Evolutionary conservation across 2,888 invertebrate species (phyloP).

Genomic region (Athalia cordata): DNA sequence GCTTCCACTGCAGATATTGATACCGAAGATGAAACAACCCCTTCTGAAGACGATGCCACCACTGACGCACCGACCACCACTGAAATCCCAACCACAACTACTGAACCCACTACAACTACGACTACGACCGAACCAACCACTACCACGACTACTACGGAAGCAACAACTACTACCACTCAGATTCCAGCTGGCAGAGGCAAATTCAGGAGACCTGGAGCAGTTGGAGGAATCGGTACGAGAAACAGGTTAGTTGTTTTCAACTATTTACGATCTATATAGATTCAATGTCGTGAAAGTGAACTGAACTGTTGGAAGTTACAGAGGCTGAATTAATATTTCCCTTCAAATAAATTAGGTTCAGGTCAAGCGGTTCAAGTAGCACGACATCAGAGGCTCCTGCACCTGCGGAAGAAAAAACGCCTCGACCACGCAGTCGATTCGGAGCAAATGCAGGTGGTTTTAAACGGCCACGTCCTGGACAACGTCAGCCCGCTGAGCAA

Average conservation of each 20-base stretch:
- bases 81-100: conserved; percentile 73
- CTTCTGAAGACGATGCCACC: conserved; percentile 69
- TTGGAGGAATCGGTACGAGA: conserved; percentile 51
- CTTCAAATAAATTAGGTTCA: conserved; percentile 58
- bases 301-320: not conserved
- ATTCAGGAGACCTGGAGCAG: conserved; percentile 61
- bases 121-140: conserved; percentile 75
- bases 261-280: not conserved
- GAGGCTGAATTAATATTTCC: not conserved
- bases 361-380: conserved; percentile 60
- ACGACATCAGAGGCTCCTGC: conserved; percentile 60
- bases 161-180: conserved; percentile 72
- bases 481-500: conserved; percentile 53
- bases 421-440: conserved; percentile 63
- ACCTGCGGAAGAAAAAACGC: conserved; percentile 58
- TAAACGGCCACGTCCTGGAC: conserved; percentile 63
- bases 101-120: conserved; percentile 74
- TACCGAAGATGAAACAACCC: conserved; percentile 78
- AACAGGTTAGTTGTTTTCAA: conserved; percentile 53
- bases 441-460: conserved; percentile 60
- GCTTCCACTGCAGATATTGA: conserved; percentile 66
- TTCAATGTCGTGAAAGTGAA: not conserved
- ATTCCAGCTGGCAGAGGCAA: conserved; percentile 65
- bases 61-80: conserved; percentile 71
- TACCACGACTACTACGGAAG: conserved; percentile 75